phyloP scores from a whole-genome alignment of 2,888 invertebrate species.

The Antitype chi region DNA sequence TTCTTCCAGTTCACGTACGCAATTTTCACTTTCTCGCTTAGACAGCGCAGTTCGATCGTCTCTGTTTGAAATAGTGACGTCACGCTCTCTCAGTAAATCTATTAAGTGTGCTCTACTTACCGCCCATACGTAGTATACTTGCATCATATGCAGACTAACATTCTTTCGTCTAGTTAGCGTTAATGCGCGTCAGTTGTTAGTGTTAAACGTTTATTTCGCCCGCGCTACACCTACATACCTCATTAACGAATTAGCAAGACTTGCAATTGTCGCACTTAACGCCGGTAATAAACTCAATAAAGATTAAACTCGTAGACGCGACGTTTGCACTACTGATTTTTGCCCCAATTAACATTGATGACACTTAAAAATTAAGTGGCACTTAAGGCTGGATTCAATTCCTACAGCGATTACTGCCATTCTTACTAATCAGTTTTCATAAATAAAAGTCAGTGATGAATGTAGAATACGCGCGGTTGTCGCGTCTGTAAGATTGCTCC shows the following conservation, averaged over 20 bases:
- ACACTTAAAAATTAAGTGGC: constrained; percentile 39
- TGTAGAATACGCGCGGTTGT: constrained; percentile 37
- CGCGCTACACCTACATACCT: constrained; percentile 90
- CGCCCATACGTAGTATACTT: constrained; percentile 61
- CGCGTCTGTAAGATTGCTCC: constrained; percentile 46
- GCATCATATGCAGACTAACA: constrained; percentile 72
- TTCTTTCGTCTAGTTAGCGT: constrained; percentile 80
- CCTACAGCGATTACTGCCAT: constrained; percentile 24
- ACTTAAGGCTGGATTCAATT: constrained; percentile 25
- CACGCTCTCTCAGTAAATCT: constrained; percentile 75
- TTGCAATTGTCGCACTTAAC: constrained; percentile 86
- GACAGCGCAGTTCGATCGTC: constrained; percentile 73
- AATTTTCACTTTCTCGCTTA: constrained; percentile 89
- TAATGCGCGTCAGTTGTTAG: constrained; percentile 83
- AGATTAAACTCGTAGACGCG: constrained; percentile 75
- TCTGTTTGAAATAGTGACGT: constrained; percentile 68
- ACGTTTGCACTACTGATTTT: constrained; percentile 65
- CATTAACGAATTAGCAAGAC: constrained; percentile 89
- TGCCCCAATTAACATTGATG: constrained; percentile 33
- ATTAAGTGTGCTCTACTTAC: constrained; percentile 72
- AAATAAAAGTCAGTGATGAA: neutral
- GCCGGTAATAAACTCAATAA: constrained; percentile 84
- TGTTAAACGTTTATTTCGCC: constrained; percentile 86
- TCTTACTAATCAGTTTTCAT: constrained; percentile 13
- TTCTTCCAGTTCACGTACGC: constrained; percentile 90